Conservation (phyloP, 2,888 invertebrate genomes). For the Rhagium mordax region DNA sequence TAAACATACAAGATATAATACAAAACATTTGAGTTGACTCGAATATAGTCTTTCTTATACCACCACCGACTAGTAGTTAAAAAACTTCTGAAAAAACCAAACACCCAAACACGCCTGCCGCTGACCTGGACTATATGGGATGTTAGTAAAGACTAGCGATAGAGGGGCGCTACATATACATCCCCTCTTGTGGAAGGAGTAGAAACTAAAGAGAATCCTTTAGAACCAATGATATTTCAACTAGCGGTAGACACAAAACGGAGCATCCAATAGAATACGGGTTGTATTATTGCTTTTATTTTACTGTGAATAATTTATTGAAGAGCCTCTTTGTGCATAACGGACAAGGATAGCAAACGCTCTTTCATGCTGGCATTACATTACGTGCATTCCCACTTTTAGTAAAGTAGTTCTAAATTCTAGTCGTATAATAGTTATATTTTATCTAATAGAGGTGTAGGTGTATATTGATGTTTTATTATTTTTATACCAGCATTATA, state of each 20-base stretch:
- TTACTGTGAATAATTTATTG: conserved; percentile 41
- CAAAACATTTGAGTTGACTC: not conserved
- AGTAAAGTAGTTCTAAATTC: not conserved
- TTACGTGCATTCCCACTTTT: conserved; percentile 12
- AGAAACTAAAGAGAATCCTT: conserved; percentile 35
- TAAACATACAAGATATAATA: not conserved
- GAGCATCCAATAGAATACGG: conserved; percentile 36
- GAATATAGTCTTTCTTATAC: not conserved
- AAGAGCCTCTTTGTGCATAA: conserved; percentile 30
- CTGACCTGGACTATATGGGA: conserved; percentile 32
- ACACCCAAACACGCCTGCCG: conserved; percentile 8
- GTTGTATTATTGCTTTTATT: conserved; percentile 40
- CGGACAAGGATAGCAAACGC: conserved; percentile 31
- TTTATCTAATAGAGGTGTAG: not conserved
- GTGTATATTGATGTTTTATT: too few relatives aligned
- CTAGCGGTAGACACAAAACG: conserved; percentile 34
- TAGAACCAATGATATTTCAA: conserved; percentile 42
- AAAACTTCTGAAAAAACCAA: not conserved
- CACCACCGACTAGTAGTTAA: not conserved
- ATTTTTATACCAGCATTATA: too few relatives aligned
- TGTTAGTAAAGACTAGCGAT: conserved; percentile 20
- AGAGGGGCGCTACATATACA: conserved; percentile 40
- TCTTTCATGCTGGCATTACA: not conserved
- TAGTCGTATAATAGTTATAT: not conserved
- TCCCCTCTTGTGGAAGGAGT: conserved; percentile 41